These are phyloP conservation scores for Brotogeris chrysoptera DNA, from an alignment of 2,797 vertebrate genomes.

Conservation along the genomic window DNA sequence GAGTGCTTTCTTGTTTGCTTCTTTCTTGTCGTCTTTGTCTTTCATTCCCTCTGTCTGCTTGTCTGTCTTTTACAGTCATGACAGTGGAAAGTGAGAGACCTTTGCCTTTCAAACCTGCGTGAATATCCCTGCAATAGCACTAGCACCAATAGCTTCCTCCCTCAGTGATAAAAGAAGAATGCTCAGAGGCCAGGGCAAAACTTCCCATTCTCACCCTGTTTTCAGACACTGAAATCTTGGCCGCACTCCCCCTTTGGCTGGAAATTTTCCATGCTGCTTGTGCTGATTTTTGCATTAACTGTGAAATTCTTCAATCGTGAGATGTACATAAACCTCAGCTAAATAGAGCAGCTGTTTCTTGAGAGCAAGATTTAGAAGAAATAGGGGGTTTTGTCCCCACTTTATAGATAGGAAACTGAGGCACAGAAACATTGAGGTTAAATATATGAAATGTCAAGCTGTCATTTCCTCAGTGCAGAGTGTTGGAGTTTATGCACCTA, in stretches of 20 bases:
- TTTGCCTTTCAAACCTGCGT: background rate
- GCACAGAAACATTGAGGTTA: background rate
- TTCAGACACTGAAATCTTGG: background rate
- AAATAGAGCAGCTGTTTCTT: background rate
- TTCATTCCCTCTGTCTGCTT: background rate
- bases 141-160: background rate
- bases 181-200: background rate
- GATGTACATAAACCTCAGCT: background rate
- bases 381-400: background rate
- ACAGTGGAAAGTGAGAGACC: background rate
- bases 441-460: background rate
- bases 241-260: background rate
- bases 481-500: constrained; percentile 14
- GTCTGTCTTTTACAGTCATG: background rate
- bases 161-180: background rate
- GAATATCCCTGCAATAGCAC: background rate
- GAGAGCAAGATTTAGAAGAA: background rate
- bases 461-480: background rate
- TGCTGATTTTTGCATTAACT: background rate
- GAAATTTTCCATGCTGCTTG: background rate
- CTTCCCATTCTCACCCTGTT: background rate
- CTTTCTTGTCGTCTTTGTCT: background rate
- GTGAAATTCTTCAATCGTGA: background rate
- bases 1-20: background rate
- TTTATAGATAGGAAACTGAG: constrained; percentile 11